Base-by-base conservation (phyloP, 37 sponge, comb jelly and placozoan genomes). In the Cladorhizidae sp. region DNA sequence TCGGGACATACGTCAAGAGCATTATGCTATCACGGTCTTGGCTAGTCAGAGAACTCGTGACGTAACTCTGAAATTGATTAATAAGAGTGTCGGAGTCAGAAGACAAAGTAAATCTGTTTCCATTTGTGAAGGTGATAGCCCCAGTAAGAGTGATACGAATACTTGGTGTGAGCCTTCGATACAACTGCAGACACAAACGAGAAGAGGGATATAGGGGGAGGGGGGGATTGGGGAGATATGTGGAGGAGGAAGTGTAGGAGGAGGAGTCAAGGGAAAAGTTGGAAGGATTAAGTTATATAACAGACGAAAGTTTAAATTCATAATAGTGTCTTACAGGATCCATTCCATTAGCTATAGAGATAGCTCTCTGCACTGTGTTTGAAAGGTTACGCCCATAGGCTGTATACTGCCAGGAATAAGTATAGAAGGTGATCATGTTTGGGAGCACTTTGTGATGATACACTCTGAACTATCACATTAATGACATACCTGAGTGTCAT, bases 1-100 rank as follows among this genome's bases (percentile, higher is more conserved):
- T n/a, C n/a, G n/a, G n/a, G 39, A 41, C 72, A 40, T 65, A 89
- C 89, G 89, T 89, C 45, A 89, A 9, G 28, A 89, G 61, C 75
- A 80, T 73, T n/a, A 71, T 14, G 23, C 79, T 59, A 51, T 89
- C 89, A 75, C 69, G 70, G 28, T 2, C 35, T 9, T 9, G n/a
- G 28, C 12, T 36, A 32, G 35, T 2, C 5, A 64, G 38, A 20
- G 49, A 15, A 14, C 75, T 32, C 17, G 55, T 63, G 63, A 64
- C 75, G 45, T 88, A 77, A 21, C 49, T 35, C 41, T 51, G 57
- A 42, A 85, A 83, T 22, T 20, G 50, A 1, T 64, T 57, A n/a
- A 78, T 21, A 22, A 50, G 52, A n/a, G 80, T 36, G 20, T 72
- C 38, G 3, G 85, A 43, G 33, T 86, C 79, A 52, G 82, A 26